These are phyloP conservation scores for Gobio gobio DNA, from an alignment of 2,113 vertebrate species.

Conservation along the genomic window DNA sequence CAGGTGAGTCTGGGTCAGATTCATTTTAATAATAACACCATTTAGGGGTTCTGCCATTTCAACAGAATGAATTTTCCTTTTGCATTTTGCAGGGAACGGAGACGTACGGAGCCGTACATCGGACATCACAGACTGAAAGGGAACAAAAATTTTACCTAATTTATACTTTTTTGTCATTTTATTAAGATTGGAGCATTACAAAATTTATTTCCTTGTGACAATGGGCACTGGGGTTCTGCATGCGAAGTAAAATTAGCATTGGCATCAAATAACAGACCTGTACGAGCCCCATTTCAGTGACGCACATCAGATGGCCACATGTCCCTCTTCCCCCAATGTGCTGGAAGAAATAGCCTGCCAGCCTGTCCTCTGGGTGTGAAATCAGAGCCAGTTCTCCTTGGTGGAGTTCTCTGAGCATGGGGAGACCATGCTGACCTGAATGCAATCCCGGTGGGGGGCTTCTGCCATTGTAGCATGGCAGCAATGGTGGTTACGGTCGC, in stretches of 20 bases:
- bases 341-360: conserved; percentile 49
- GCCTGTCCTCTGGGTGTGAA: conserved; percentile 51
- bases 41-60: neutral
- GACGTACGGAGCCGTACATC: no score
- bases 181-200: neutral
- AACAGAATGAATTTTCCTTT: neutral
- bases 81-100: neutral
- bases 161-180: neutral
- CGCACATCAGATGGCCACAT: conserved; percentile 74
- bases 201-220: neutral
- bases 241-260: conserved; percentile 59
- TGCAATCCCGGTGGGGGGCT: conserved; percentile 48
- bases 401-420: conserved; percentile 43
- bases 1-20: neutral
- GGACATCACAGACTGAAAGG: no score
- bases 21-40: neutral
- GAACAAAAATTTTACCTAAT: neutral
- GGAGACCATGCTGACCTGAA: conserved; percentile 46
- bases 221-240: neutral
- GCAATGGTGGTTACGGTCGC: conserved; percentile 30
- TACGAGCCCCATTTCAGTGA: conserved; percentile 69
- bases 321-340: conserved; percentile 62
- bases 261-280: conserved; percentile 66
- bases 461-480: conserved; percentile 48
- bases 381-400: conserved; percentile 51